These are phyloP conservation scores for Archilochus colubris DNA, from an alignment of 2,113 vertebrate genomes.

Conservation along the genomic window DNA sequence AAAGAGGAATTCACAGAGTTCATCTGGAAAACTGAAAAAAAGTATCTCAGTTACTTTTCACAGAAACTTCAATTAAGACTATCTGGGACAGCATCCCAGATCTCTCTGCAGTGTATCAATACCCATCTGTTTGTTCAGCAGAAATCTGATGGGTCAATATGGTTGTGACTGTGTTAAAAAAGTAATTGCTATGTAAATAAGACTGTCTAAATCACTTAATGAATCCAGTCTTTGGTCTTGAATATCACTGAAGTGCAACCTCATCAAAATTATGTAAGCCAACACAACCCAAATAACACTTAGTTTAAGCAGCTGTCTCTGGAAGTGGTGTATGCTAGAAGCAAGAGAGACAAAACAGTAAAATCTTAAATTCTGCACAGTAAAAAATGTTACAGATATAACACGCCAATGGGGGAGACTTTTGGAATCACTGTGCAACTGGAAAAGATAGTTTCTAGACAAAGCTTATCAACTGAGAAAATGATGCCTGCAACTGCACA, in stretches of 20 bases:
- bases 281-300: neutral
- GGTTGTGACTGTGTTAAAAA: neutral
- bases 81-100: accelerated
- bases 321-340: neutral
- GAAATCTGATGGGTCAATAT: neutral
- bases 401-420: neutral
- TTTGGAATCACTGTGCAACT: neutral
- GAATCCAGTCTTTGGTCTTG: neutral
- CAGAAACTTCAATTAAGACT: neutral
- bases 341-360: neutral
- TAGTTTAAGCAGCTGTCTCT: neutral
- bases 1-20: neutral
- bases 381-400: neutral
- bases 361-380: neutral
- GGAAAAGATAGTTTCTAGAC: neutral
- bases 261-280: neutral
- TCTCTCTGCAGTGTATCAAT: neutral
- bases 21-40: neutral
- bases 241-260: neutral
- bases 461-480: neutral
- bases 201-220: neutral
- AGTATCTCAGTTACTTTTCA: neutral
- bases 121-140: neutral
- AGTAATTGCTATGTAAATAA: neutral
- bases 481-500: neutral